Conservation (phyloP, 2,113 vertebrate species). For the Oncorhynchus mykiss region DNA sequence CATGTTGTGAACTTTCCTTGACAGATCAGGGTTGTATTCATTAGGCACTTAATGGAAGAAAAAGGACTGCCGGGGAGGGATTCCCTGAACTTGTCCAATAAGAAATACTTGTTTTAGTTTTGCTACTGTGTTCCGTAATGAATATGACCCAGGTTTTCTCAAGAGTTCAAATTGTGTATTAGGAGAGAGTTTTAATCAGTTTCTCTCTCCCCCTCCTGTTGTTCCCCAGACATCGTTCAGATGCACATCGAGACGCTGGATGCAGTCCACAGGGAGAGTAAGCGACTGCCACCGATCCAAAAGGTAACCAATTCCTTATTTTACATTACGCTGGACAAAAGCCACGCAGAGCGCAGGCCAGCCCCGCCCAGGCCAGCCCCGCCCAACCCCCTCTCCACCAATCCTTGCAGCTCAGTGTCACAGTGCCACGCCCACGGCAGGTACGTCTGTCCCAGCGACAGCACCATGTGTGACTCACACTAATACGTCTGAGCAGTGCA, state of each 20-base stretch:
- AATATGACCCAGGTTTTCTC: too few relatives aligned
- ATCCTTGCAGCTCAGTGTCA: constrained; percentile 56
- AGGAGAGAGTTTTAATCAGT: neutral
- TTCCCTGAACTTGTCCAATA: too few relatives aligned
- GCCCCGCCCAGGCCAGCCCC: constrained; percentile 48
- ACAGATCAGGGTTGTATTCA: too few relatives aligned
- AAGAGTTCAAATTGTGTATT: too few relatives aligned
- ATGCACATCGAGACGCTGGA: constrained; percentile 99
- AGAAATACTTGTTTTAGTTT: too few relatives aligned
- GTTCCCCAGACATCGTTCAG: constrained; percentile 87
- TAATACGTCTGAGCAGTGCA: neutral
- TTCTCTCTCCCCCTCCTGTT: neutral
- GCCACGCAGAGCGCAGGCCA: constrained; percentile 55
- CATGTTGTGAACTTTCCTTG: neutral
- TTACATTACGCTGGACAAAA: constrained; percentile 71
- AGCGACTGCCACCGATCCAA: constrained; percentile 91
- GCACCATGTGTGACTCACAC: constrained; percentile 47
- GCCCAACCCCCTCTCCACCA: constrained; percentile 61
- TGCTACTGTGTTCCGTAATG: too few relatives aligned
- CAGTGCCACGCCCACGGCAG: constrained; percentile 53
- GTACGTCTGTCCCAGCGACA: constrained; percentile 62
- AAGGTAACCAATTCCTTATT: constrained; percentile 85
- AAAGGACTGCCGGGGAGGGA: too few relatives aligned
- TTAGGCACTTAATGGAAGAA: too few relatives aligned
- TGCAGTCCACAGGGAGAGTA: constrained; percentile 94